Evolutionary conservation across 2,113 vertebrate genomes (phyloP).

Genomic region (Ciconia boyciana): DNA sequence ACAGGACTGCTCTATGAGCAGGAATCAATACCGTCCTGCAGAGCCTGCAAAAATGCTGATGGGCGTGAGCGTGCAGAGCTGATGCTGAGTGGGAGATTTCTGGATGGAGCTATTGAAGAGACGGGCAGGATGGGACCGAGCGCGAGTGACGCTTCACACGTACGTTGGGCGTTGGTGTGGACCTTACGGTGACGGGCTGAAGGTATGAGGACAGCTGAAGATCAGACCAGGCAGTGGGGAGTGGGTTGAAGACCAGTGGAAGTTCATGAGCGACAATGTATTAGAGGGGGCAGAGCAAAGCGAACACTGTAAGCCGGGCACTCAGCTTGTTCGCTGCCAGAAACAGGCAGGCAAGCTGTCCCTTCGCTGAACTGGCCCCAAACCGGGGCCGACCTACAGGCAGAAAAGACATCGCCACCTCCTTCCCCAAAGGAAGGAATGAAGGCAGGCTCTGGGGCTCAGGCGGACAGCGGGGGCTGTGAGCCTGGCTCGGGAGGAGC

Average conservation of each 20-base stretch:
- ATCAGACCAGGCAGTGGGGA: not conserved
- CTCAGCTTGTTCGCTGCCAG: not conserved
- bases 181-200: not conserved
- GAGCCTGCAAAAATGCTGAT: not conserved
- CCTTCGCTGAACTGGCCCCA: not conserved
- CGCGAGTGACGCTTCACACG: fast-evolving
- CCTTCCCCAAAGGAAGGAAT: not conserved
- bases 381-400: fast-evolving
- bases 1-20: not conserved
- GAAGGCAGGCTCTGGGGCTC: not conserved
- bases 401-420: not conserved
- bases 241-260: not conserved
- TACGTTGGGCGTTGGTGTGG: fast-evolving
- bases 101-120: not conserved
- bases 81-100: not conserved
- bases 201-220: not conserved
- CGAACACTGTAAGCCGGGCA: not conserved
- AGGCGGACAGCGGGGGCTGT: fast-evolving
- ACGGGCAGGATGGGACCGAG: not conserved
- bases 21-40: not conserved
- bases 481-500: not conserved
- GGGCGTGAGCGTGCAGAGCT: not conserved
- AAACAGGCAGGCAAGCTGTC: not conserved
- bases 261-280: not conserved
- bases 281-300: not conserved